Evolutionary conservation across 2,113 vertebrate genomes (phyloP).

Genomic region (Microtus pennsylvanicus): DNA sequence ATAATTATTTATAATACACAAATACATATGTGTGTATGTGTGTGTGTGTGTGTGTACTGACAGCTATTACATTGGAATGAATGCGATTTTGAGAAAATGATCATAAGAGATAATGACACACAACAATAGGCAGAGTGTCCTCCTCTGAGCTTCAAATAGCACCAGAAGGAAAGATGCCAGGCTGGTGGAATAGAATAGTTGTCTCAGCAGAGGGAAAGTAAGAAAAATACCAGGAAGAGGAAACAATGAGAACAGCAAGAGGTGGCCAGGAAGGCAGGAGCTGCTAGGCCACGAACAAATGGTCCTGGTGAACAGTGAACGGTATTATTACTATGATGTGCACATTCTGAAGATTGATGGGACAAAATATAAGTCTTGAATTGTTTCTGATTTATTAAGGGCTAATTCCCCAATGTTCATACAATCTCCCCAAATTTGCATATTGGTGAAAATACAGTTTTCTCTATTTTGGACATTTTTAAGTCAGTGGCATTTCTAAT

Average conservation of each 20-base stretch:
- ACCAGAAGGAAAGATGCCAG: neutral
- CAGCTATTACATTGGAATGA: neutral
- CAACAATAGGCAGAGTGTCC: neutral
- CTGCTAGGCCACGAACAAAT: accelerated
- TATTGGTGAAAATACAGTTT: neutral
- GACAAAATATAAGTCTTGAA: neutral
- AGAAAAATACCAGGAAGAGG: neutral
- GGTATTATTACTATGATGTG: neutral
- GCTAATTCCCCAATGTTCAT: neutral
- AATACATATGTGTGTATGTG: too few relatives aligned
- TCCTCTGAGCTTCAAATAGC: neutral
- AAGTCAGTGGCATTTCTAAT: neutral
- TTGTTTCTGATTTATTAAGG: neutral
- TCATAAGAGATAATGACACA: neutral
- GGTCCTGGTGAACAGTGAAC: neutral
- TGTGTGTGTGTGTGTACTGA: too few relatives aligned
- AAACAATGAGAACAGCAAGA: too few relatives aligned
- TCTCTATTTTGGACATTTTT: neutral
- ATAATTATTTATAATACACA: neutral
- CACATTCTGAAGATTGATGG: neutral
- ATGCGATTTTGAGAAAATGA: neutral
- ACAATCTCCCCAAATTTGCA: neutral
- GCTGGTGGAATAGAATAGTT: neutral
- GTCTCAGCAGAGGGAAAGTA: neutral
- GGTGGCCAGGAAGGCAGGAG: neutral